Percentiles rank a stretch among this genome's conserved stretches.
phyloP scores from a whole-genome alignment of 1,140 invertebrate genomes.

The Hyles euphorbiae region DNA sequence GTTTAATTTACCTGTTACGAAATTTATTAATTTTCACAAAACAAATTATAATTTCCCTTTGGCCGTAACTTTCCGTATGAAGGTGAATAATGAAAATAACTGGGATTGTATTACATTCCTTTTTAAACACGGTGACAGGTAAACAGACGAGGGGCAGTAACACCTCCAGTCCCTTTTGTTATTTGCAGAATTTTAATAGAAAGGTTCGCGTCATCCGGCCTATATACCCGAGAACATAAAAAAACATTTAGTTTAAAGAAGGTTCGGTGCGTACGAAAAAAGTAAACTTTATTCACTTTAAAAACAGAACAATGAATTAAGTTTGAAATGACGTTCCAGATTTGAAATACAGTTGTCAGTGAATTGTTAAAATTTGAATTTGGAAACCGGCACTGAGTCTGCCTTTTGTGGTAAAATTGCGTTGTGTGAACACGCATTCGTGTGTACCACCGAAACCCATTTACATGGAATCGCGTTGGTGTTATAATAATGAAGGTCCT shows the following conservation, averaged over 20 bases:
- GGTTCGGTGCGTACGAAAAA: background rate
- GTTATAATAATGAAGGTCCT: slow-evolving; percentile 15
- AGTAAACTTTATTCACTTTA: background rate
- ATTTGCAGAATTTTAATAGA: slow-evolving; percentile 71
- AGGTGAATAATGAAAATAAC: slow-evolving; percentile 63
- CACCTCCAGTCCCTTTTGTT: slow-evolving; percentile 59
- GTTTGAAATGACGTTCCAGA: background rate
- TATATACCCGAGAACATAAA: slow-evolving; percentile 5
- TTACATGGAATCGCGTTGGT: slow-evolving; percentile 9
- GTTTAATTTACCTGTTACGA: too few species aligned
- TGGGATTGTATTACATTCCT: slow-evolving; percentile 67
- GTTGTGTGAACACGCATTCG: slow-evolving; percentile 10
- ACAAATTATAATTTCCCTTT: too few species aligned
- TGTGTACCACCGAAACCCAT: slow-evolving; percentile 18
- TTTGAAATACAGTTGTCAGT: too few species aligned
- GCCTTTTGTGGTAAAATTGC: background rate
- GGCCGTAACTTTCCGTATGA: slow-evolving; percentile 4
- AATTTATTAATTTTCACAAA: too few species aligned
- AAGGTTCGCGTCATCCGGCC: slow-evolving; percentile 26
- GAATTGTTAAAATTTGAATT: background rate
- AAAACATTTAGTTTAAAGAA: slow-evolving; percentile 1
- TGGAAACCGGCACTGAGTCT: background rate
- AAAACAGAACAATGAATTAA: background rate
- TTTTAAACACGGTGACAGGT: slow-evolving; percentile 56
- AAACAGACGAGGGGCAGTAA: slow-evolving; percentile 55